Base-by-base conservation (phyloP, 2,888 invertebrate genomes). In the Brenthis hecate region DNA sequence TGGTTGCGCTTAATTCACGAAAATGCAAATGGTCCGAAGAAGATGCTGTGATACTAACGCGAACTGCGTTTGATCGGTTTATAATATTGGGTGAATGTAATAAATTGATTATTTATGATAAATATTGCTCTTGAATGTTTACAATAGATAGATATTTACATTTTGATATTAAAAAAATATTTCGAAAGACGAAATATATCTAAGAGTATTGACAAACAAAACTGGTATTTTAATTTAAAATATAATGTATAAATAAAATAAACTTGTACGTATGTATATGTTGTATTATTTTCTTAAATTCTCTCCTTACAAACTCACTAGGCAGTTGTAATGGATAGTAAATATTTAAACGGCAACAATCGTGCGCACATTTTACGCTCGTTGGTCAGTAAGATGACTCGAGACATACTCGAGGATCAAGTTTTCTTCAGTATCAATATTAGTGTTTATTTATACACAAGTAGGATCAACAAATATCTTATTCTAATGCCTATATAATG, bases 341-440 rank as follows among this genome's bases (percentile, higher is more conserved):
- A 55, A 67, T 62, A 67, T 62, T 55, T 56, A 62, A 56, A 51
- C 56, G 67, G 19, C 61, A 51, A 51, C 55, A 61, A 61, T 43
- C 32, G 53, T 54, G 16, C 32, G 51, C 36, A 57, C 51, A 66
- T 62, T 67, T 67, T 43, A 67, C 67, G 67, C 62, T 56, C 56
- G 62, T 56, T 67, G 67, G 56, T 23, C 28, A 56, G 56, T 56
- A 62, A 67, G 61, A 62, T 61, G 48, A 56, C 61, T 67, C 50
- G 67, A 67, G 61, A 43, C 55, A 48, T 36, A 56, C 61, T 67
- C 23, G 51, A 67, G 61, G 23, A 67, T 61, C 56, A 36, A 36
- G 50, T 67, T 62, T 56, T 61, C 56, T 43, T 36, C n/a, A 55
- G 61, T 55, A 55, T 61, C 50, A 36, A n/a, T 48, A 43, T 54